These are phyloP conservation scores for Ispidina picta DNA, from an alignment of 2,797 vertebrate species.

Conservation along the genomic window DNA sequence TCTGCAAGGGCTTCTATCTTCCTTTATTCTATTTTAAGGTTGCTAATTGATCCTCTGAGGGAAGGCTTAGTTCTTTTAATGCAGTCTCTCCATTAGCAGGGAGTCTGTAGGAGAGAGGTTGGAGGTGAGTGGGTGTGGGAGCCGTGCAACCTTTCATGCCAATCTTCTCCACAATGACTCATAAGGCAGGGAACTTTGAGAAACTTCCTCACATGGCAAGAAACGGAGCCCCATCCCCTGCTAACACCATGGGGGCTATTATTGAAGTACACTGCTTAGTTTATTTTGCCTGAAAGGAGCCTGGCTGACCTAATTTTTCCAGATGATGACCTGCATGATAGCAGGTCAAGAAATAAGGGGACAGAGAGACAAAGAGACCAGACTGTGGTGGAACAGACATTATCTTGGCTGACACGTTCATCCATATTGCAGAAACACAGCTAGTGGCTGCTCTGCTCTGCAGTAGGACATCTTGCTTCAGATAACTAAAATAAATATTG, in stretches of 20 bases:
- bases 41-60: constrained; percentile 68
- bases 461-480: neutral
- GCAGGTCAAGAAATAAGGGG: neutral
- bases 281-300: constrained; percentile 2
- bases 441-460: neutral
- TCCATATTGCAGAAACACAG: neutral
- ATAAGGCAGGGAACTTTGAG: neutral
- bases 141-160: neutral
- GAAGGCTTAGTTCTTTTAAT: constrained; percentile 34
- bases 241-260: neutral
- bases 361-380: neutral
- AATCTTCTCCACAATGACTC: neutral
- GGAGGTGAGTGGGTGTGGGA: constrained; percentile 39
- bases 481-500: constrained; percentile 20
- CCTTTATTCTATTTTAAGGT: constrained; percentile 57
- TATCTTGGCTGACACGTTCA: neutral
- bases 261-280: neutral
- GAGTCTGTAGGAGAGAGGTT: neutral
- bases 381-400: neutral
- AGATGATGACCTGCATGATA: neutral
- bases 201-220: neutral
- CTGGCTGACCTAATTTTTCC: constrained; percentile 4
- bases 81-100: constrained; percentile 21
- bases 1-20: constrained; percentile 35
- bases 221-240: neutral